Evolutionary conservation across 2,113 vertebrate genomes (phyloP).

Genomic region (Neogale vison): DNA sequence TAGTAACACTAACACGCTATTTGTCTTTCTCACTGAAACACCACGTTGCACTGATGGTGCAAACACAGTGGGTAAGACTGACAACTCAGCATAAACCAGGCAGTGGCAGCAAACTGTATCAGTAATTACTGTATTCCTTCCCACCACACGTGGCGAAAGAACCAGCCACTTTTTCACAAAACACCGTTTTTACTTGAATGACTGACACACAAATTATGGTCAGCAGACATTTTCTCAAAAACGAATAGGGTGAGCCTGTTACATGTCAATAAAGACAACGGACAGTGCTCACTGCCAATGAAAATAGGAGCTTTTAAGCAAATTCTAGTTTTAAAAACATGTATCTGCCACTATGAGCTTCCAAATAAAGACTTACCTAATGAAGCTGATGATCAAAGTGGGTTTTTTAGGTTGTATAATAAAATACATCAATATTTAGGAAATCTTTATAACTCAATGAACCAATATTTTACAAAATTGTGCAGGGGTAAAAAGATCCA

Average conservation of each 20-base stretch:
- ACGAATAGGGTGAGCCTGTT: not conserved
- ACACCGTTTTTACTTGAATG: not conserved
- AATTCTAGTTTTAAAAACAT: not conserved
- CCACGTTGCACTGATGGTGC: not conserved
- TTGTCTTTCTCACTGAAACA: not conserved
- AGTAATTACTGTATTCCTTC: not conserved
- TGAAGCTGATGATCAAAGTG: not conserved
- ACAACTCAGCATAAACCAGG: not conserved
- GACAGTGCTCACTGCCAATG: not conserved
- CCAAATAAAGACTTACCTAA: not conserved
- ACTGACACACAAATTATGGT: not conserved
- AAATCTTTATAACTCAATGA: not conserved
- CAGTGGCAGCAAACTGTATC: fast-evolving
- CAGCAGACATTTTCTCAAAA: not conserved
- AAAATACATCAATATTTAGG: not conserved
- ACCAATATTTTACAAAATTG: not conserved
- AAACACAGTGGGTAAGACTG: not conserved
- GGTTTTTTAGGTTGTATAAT: not conserved
- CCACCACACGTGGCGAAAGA: not conserved
- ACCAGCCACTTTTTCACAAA: not conserved
- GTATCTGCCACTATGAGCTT: not conserved
- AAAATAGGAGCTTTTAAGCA: not conserved
- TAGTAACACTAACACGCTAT: not conserved
- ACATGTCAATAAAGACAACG: not conserved
- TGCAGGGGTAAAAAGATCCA: not conserved